Percentiles rank a stretch among this genome's conserved stretches.
Evolutionary conservation across 2,797 vertebrate species (phyloP).

Genomic region (Manis crassicaudata): DNA sequence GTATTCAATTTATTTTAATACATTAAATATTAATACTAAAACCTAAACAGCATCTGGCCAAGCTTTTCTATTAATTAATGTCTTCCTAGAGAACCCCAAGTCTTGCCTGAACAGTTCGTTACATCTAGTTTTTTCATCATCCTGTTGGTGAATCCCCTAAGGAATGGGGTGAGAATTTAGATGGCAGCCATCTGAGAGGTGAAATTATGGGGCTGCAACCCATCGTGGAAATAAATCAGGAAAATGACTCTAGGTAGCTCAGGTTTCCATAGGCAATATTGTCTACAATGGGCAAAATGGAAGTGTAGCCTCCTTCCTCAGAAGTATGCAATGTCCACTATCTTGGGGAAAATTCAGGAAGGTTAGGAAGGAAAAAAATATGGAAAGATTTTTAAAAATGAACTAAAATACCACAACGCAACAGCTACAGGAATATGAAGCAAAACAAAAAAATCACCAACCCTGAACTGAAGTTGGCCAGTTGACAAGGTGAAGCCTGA

Average conservation of each 20-base stretch:
- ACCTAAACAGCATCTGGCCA: background rate
- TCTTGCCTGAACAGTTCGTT: background rate
- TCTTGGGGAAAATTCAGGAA: background rate
- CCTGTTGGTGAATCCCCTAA: background rate
- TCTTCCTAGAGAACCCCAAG: background rate
- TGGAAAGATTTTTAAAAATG: background rate
- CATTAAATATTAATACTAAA: slow-evolving; percentile 14
- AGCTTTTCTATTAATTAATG: background rate
- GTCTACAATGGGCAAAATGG: background rate
- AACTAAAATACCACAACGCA: background rate
- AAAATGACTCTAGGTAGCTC: background rate
- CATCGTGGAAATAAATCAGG: background rate
- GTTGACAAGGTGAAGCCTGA: background rate
- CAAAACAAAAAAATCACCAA: background rate
- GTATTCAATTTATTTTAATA: background rate
- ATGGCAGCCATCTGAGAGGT: background rate
- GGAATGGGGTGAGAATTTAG: background rate
- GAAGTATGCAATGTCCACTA: background rate
- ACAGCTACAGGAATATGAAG: background rate
- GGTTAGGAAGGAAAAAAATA: background rate
- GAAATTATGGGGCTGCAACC: background rate
- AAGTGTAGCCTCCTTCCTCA: background rate
- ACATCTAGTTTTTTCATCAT: background rate
- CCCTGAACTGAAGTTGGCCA: background rate
- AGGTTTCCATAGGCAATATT: background rate